A percentile compares a stretch with the other conserved stretches of the same genome.
Conservation (phyloP, 37 sponge, comb jelly and placozoan species). For the Chondrosia reniformis region DNA sequence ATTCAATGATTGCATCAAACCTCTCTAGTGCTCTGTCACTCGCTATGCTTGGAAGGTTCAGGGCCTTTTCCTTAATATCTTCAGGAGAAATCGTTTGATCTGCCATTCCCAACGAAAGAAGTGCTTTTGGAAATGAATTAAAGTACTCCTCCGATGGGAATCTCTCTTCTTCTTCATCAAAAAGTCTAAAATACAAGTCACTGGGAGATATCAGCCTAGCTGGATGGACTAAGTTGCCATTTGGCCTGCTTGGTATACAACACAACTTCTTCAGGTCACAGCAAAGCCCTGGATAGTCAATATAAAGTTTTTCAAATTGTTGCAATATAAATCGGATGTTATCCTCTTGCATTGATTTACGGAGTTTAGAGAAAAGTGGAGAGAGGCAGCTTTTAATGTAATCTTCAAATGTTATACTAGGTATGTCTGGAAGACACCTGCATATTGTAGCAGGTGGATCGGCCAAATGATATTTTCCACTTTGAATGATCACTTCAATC, state of each 20-base stretch:
- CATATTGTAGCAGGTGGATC: background rate
- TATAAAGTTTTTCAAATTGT: background rate
- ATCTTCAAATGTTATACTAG: background rate
- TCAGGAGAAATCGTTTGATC: too few relatives aligned
- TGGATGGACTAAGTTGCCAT: background rate
- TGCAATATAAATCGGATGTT: background rate
- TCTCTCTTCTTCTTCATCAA: conserved; percentile 32
- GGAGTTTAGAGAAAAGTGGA: too few relatives aligned
- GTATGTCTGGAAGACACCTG: background rate
- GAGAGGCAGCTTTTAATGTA: background rate
- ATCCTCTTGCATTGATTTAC: background rate
- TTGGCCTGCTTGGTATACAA: conserved; percentile 29
- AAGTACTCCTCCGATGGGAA: conserved; percentile 36
- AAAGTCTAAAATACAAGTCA: conserved; percentile 11
- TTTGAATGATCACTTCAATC: background rate
- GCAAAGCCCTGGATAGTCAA: conserved; percentile 12
- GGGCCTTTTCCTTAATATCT: too few relatives aligned
- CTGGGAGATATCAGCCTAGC: conserved; percentile 24
- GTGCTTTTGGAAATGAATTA: too few relatives aligned
- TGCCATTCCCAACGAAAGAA: too few relatives aligned
- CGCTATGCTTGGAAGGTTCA: too few relatives aligned
- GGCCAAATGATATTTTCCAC: background rate
- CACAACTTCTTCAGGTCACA: too few relatives aligned
- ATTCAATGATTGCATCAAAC: too few relatives aligned
- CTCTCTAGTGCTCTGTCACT: too few relatives aligned